Evolutionary conservation across 1,140 invertebrate genomes (phyloP), one percentile per base, ranked within the genome.

Genomic region (Druon quercuslanigerum): DNA sequence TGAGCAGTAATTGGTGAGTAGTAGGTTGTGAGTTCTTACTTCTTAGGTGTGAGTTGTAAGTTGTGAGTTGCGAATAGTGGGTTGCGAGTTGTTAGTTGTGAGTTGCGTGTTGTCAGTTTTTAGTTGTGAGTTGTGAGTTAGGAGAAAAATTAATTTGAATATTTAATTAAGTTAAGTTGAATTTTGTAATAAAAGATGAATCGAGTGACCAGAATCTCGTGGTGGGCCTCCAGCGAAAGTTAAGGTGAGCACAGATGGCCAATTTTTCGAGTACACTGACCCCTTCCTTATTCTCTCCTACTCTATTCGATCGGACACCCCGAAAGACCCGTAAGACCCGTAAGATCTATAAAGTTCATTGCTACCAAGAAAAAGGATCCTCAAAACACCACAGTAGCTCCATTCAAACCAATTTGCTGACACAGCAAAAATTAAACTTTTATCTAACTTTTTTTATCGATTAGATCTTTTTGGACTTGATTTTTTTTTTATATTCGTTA

Each of bases 181-280:
- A 46, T 46, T 9, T 46, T 11, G 0, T 46, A 1, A 46, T 9
- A 46, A 46, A 46, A 46, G 9, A 46, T 46, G 11, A 9, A 46
- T 46, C 40, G 9, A 46, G 40, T 46, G 40, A 46, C 40, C 1
- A 7, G 54, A 56, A 52, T 51, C 72, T 76, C 71, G 25, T 17
- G 75, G 40, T n/a, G 19, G 33, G 54, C 71, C 70, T 70, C 54
- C 51, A 76, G 52, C 46, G 50, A 71, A 75, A 72, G 74, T 79
- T 79, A 25, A 79, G 72, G 17, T 17, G 56, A 77, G 19, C 70
- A 54, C 66, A 75, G 79, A 78, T 78, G 76, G 66, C 56, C 57
- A 60, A 54, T 60, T 50, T 74, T 72, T 71, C 19, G 50, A 72
- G 81, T 78, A 52, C 81, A 74, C 25, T 82, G 81, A 79, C 78